Evolutionary conservation across 2,888 invertebrate species (phyloP), one percentile per base, ranked within the genome.

Genomic region (Ormia ochracea): DNA sequence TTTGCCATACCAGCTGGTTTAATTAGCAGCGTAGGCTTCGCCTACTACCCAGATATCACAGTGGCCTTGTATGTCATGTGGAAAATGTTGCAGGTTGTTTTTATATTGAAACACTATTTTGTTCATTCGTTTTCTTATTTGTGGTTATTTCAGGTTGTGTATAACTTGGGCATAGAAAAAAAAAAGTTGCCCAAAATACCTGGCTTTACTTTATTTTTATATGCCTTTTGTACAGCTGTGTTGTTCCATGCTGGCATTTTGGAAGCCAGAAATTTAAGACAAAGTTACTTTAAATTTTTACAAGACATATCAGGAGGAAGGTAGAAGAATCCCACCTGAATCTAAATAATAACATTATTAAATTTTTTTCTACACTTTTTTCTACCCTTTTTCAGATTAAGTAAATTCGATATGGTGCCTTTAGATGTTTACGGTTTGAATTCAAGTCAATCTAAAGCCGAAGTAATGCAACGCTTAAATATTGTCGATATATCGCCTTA

Each of bases 241-340:
- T 91, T 96, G 38, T 95, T 96, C 87, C 95, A 95, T 89, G 93
- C 93, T 5, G 95, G 94, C 65, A 92, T 95, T 38, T 85, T 96
- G 76, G 96, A 96, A 87, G 95, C 96, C 0, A 93, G 93, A 75
- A 94, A 93, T 85, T 88, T 96, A 81, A 91, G 96, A 82, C 91
- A 93, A n/a, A 95, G 95, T 69, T 96, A 96, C 89, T 95, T 94
- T 92, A 94, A 93, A 86, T 96, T 96, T 88, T 90, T 96, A 45
- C 92, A 93, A 82, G 92, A 92, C 77, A 91, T 96, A 80, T 96
- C 96, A 0, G 94, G 94, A 48, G 93, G 92, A 87, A 91, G 93
- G 93, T 92, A 86, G 89, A 21, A 2, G 4, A 14, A 9, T n/a
- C n/a, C 26, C 12, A 23, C 6, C 6, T 23, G 52, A 1, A 19